phyloP scores from a whole-genome alignment of 2,113 vertebrate species.

The Equus przewalskii region DNA sequence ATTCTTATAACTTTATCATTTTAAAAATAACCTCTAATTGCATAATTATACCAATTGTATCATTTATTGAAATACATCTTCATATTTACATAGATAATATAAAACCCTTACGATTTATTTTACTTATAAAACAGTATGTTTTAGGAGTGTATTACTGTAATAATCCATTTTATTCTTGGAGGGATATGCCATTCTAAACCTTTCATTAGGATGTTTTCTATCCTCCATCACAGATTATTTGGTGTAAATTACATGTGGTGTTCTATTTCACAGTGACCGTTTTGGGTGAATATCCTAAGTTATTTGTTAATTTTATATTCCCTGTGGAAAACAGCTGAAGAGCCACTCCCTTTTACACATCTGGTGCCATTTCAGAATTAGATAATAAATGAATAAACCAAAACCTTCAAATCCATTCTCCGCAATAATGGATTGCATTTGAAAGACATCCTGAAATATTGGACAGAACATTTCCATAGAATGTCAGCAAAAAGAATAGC shows the following conservation, averaged over 20 bases:
- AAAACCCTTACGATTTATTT: background rate
- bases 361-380: constrained; percentile 14
- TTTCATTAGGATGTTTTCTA: constrained; percentile 9
- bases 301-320: constrained; percentile 56
- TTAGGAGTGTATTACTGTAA: background rate
- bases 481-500: background rate
- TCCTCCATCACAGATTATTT: background rate
- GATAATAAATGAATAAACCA: background rate
- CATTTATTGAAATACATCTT: background rate
- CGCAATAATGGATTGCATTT: background rate
- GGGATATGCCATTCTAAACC: background rate
- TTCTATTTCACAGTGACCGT: background rate
- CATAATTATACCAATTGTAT: background rate
- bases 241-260: background rate
- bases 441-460: constrained; percentile 40
- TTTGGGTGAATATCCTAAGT: background rate
- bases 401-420: background rate
- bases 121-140: background rate
- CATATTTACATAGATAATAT: background rate
- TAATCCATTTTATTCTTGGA: background rate
- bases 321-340: constrained; percentile 11
- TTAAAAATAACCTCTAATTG: background rate
- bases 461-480: background rate
- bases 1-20: background rate
- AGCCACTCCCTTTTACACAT: background rate